Percentiles rank a stretch among this genome's conserved stretches.
Evolutionary conservation across 1,140 invertebrate genomes (phyloP).

Genomic region (Limonius californicus): DNA sequence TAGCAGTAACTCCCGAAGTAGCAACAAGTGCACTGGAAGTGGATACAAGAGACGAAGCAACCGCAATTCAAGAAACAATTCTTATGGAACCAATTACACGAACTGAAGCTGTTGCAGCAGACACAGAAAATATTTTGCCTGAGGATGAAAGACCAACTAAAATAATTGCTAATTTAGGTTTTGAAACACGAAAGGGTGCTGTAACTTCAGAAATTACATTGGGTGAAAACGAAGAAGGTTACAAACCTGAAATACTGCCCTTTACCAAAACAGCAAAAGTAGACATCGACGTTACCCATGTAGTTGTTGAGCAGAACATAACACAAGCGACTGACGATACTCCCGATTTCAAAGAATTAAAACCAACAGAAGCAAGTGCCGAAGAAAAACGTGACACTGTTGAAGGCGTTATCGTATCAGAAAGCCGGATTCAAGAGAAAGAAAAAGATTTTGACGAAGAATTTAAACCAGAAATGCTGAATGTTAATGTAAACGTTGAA

Average conservation of each 20-base stretch:
- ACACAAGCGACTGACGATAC: conserved; percentile 20
- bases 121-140: conserved; percentile 33
- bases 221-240: conserved; percentile 30
- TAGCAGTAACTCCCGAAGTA: conserved; percentile 33
- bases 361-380: conserved; percentile 25
- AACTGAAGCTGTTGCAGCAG: conserved; percentile 30
- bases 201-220: neutral
- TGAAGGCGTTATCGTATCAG: conserved; percentile 36
- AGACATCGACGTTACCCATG: conserved; percentile 35
- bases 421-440: conserved; percentile 42
- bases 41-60: conserved; percentile 21
- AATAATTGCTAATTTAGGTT: neutral
- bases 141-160: conserved; percentile 44
- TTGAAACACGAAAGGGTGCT: conserved; percentile 3
- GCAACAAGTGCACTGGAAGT: conserved; percentile 29
- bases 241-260: conserved; percentile 32
- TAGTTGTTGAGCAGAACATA: conserved; percentile 37
- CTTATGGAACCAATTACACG: conserved; percentile 35
- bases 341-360: neutral
- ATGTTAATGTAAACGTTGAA: conserved; percentile 48
- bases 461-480: conserved; percentile 43
- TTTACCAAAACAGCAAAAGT: conserved; percentile 34
- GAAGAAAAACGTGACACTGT: conserved; percentile 31
- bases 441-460: conserved; percentile 42
- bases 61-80: conserved; percentile 34